Evolutionary conservation across 1,140 invertebrate genomes (phyloP).

Genomic region (Drosophila ananassae): DNA sequence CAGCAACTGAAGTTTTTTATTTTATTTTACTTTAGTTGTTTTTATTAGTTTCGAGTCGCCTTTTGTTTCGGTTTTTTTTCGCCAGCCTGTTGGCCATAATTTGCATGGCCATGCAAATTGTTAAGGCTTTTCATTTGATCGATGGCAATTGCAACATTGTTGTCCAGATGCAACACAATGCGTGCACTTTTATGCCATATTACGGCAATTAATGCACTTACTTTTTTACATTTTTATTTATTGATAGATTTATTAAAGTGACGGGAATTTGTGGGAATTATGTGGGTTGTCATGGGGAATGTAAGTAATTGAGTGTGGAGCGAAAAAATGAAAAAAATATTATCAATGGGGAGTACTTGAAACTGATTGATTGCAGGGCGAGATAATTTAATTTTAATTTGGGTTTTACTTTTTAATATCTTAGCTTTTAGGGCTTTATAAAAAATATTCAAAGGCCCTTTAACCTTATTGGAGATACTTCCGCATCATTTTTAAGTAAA

Average conservation of each 20-base stretch:
- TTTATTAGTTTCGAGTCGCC: slow-evolving; percentile 3
- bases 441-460: background rate
- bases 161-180: slow-evolving; percentile 32
- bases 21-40: slow-evolving; percentile 9
- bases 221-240: slow-evolving; percentile 3
- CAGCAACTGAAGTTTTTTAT: slow-evolving; percentile 29
- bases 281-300: background rate
- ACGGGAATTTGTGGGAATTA: slow-evolving; percentile 3
- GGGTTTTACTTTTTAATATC: too few relatives aligned
- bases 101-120: slow-evolving; percentile 66
- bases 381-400: background rate
- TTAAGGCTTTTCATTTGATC: slow-evolving; percentile 61
- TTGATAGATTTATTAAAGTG: slow-evolving; percentile 13
- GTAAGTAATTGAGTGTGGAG: background rate
- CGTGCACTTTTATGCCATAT: slow-evolving; percentile 22
- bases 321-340: background rate
- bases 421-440: too few relatives aligned
- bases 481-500: slow-evolving; percentile 4
- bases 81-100: slow-evolving; percentile 39
- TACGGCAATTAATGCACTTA: slow-evolving; percentile 42
- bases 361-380: background rate
- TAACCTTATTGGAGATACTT: slow-evolving; percentile 14
- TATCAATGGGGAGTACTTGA: background rate
- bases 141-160: slow-evolving; percentile 47
- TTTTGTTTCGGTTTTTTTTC: slow-evolving; percentile 10